Evolutionary conservation across 2,888 invertebrate genomes (phyloP), one percentile per base, ranked within the genome.

Genomic region (Eristalis arbustorum): DNA sequence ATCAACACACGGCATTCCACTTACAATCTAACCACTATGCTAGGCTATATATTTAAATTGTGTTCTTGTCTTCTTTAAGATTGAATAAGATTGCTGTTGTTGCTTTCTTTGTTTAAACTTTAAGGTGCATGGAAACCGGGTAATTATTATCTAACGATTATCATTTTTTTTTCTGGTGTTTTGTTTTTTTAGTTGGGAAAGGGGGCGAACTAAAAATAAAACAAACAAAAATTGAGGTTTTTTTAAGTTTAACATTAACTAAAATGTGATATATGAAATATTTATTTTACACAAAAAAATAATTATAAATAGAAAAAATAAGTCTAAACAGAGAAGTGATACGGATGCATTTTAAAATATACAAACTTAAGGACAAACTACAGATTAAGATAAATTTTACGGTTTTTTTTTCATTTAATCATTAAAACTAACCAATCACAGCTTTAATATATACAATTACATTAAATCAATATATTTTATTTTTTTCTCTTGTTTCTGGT

Each of bases 381-480:
- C 56, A 74, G n/a, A n/a, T 28, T 42, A 74, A 64, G n/a, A 74
- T 57, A 61, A 59, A 40, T 22, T 31, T 66, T 64, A 14, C 74
- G 63, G 80, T 37, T 8, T 13, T 8, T 49, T 49, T 8, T 49
- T 49, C n/a, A n/a, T 49, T 49, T 49, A n/a, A 49, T 18, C 49
- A 49, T 49, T 49, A 49, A 8, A 49, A 76, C 79, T 88, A 88
- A 88, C 88, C 88, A 88, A 88, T 88, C 88, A 88, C 88, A 88
- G 88, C 79, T 88, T 84, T 88, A 88, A 84, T 88, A 88, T 88
- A 80, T 88, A 88, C 84, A 88, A 67, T 56, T 63, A 82, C 56
- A 42, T 67, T 56, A 49, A 49, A 49, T 49, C 22, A 23, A 56
- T 67, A 57, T 76, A 22, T 31, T 40, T 66, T 61, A 61, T 34